A percentile compares a stretch with the other conserved stretches of the same genome.
These are phyloP conservation scores for Rhynchonycteris naso DNA, from an alignment of 2,797 vertebrate genomes.

Conservation along the genomic window DNA sequence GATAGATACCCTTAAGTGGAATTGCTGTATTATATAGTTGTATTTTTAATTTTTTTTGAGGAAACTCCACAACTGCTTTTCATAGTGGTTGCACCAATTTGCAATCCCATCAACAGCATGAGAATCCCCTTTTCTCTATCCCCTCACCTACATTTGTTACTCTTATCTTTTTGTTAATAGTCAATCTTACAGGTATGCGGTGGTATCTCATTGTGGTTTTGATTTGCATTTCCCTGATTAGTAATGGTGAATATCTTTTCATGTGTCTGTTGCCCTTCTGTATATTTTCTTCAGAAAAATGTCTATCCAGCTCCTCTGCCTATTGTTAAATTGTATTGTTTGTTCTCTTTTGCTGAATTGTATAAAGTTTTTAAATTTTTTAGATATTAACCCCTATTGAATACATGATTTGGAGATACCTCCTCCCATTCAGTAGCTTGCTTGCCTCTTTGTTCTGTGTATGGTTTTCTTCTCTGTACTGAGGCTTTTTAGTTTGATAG, in stretches of 20 bases:
- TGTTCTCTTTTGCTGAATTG: background rate
- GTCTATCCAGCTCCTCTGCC: no score
- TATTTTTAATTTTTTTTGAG: no score
- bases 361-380: background rate
- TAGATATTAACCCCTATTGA: background rate
- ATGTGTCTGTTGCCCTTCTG: no score
- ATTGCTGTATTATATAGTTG: no score
- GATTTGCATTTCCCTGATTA: background rate
- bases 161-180: background rate
- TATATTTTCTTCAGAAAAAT: no score
- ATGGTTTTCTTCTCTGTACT: background rate
- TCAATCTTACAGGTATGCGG: background rate
- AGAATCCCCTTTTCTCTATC: no score
- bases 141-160: background rate
- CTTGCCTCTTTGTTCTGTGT: background rate
- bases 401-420: background rate
- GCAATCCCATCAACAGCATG: no score
- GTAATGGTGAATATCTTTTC: background rate
- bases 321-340: no score
- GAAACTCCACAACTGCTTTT: no score
- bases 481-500: background rate
- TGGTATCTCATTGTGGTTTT: background rate
- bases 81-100: no score
- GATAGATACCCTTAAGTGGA: no score
- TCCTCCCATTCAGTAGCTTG: background rate